phyloP scores from a whole-genome alignment of 1,140 invertebrate genomes.

The Arion vulgaris region DNA sequence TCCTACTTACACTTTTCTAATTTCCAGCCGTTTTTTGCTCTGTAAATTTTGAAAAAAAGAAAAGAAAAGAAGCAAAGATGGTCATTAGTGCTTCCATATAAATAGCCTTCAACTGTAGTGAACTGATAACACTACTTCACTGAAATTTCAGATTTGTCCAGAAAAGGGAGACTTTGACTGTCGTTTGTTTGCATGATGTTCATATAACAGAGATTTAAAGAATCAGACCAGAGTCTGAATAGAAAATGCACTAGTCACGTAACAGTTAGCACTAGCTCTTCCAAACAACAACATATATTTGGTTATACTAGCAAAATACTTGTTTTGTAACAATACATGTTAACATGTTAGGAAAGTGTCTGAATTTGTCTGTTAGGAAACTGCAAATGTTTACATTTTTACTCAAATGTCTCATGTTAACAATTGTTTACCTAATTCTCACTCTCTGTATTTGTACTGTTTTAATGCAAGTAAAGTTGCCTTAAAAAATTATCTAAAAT shows the following conservation, averaged over 20 bases:
- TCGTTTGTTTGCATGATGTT: slow-evolving; percentile 12
- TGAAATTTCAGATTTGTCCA: background rate
- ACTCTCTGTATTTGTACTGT: too few relatives aligned
- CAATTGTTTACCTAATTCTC: too few relatives aligned
- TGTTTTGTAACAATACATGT: background rate
- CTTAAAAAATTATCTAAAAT: too few relatives aligned
- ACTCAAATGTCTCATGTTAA: too few relatives aligned
- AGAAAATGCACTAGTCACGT: background rate
- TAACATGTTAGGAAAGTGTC: too few relatives aligned
- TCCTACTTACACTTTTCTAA: slow-evolving; percentile 55
- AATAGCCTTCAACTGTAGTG: background rate
- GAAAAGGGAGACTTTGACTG: background rate
- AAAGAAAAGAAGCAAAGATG: slow-evolving; percentile 41
- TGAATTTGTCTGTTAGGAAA: too few relatives aligned
- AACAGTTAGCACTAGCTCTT: too few relatives aligned
- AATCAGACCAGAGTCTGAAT: background rate
- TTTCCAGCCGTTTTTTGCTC: slow-evolving; percentile 63
- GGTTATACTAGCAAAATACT: too few relatives aligned
- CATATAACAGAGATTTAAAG: background rate
- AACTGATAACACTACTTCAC: background rate
- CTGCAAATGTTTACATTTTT: too few relatives aligned
- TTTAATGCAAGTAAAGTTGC: too few relatives aligned
- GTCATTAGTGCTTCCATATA: background rate
- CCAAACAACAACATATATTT: too few relatives aligned
- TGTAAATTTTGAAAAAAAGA: slow-evolving; percentile 53